Evolutionary conservation across 2,797 vertebrate genomes (phyloP), one percentile per base, ranked within the genome.

Genomic region (Characodon lateralis): DNA sequence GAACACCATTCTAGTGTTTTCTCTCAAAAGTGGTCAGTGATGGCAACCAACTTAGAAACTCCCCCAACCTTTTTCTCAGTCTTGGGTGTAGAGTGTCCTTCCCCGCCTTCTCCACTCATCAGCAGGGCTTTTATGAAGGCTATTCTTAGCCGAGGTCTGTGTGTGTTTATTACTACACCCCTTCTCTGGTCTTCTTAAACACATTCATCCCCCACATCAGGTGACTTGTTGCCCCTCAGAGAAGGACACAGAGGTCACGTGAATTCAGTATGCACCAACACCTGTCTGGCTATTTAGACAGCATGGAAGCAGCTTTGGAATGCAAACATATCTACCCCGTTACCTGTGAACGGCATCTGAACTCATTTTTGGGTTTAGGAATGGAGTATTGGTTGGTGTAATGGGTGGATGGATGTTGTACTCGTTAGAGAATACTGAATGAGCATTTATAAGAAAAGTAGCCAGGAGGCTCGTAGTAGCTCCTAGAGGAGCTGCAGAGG

Each of bases 321-420:
- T 93, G 89, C 85, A 92, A 91, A 93, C 88, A 84, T 58, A 81
- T 12, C 16, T 80, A 81, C 83, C 66, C 79, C 72, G 56, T 85
- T 89, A 86, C 83, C 89, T 89, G 92, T 92, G 88, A 93, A 89
- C 88, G 91, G 84, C 79, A 51, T 73, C 79, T 87, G 88, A 92
- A 88, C 87, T 80, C 0, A 6, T 13, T n/a, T 75, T 83, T 69
- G 72, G 76, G 73, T 87, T 87, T 48, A 50, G 55, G 59, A 74
- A 74, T 35, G n/a, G 72, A 48, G 55, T 59, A 70, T 71, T 13
- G 5, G 80, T 77, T 10, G 12, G 76, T 83, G 66, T 76, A 81
- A 86, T 55, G 63, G 70, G 63, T 58, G 73, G 78, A 63, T 70
- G 72, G 78, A 41, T 58, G 74, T 65, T 72, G 59, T 87, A 84